A percentile compares a stretch with the other conserved stretches of the same genome.
These are phyloP conservation scores for Naja naja DNA, from an alignment of 2,113 vertebrate genomes.

Conservation along the genomic window DNA sequence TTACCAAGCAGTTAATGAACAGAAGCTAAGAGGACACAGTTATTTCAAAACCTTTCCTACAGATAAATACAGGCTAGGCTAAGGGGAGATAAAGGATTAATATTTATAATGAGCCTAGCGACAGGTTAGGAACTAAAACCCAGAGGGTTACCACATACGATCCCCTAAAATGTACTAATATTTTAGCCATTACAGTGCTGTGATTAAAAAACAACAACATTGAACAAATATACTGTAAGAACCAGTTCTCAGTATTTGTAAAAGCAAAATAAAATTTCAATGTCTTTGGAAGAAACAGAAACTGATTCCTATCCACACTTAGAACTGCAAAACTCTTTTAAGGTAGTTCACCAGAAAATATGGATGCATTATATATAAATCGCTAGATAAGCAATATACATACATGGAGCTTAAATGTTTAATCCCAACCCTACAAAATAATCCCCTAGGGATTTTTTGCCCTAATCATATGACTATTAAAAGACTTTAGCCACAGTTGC, in stretches of 20 bases:
- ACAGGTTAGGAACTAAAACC: background rate
- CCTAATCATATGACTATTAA: constrained; percentile 51
- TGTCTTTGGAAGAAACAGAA: background rate
- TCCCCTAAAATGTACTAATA: background rate
- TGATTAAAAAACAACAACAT: background rate
- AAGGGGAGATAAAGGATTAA: background rate
- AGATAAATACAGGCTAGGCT: background rate
- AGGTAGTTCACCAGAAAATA: background rate
- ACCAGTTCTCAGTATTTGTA: background rate
- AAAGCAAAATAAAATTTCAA: background rate
- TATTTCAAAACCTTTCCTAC: background rate
- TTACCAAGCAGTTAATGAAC: background rate
- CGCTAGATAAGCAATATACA: constrained; percentile 21
- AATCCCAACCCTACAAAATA: constrained; percentile 58
- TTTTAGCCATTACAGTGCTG: background rate
- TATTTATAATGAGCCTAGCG: background rate
- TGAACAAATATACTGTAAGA: background rate
- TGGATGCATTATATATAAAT: background rate
- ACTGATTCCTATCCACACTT: background rate
- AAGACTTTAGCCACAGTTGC: constrained; percentile 43
- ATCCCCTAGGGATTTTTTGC: constrained; percentile 57
- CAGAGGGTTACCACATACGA: background rate
- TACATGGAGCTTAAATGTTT: constrained; percentile 50
- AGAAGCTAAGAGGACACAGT: background rate
- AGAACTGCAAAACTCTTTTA: background rate